Conservation (phyloP, 2,797 vertebrate species). For the Todus mexicanus region DNA sequence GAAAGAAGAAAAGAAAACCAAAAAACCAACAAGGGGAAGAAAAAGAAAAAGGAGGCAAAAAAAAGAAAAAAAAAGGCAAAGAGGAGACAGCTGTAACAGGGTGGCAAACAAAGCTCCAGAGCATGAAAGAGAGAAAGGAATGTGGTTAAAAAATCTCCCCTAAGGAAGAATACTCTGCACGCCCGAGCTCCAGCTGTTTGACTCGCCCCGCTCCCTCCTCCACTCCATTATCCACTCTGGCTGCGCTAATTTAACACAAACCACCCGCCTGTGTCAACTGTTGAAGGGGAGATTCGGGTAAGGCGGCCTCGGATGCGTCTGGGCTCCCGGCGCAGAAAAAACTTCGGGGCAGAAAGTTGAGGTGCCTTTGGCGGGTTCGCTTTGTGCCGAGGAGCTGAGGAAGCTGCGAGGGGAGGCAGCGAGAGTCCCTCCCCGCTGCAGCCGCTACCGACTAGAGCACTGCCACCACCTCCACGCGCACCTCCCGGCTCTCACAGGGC, state of each 20-base stretch:
- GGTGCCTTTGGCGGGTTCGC: background rate
- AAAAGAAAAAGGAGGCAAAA: background rate
- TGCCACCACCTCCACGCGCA: background rate
- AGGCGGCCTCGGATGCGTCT: background rate
- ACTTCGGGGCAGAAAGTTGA: constrained; percentile 50
- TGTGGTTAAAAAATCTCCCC: constrained; percentile 55
- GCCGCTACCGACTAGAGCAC: background rate
- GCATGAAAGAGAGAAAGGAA: constrained; percentile 59
- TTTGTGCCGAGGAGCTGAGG: constrained; percentile 14
- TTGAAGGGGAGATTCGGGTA: constrained; percentile 7
- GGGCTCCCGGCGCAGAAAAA: background rate
- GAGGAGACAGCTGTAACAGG: constrained; percentile 48
- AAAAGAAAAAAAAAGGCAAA: background rate
- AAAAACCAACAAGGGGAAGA: background rate
- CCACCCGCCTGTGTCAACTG: constrained; percentile 48
- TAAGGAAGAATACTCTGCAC: constrained; percentile 57
- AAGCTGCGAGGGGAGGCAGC: background rate
- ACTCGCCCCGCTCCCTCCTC: constrained; percentile 40
- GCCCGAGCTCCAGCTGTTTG: constrained; percentile 55
- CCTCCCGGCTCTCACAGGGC: background rate
- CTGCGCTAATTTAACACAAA: constrained; percentile 44
- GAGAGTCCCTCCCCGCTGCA: background rate
- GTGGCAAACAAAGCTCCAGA: constrained; percentile 62
- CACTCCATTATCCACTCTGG: constrained; percentile 35
- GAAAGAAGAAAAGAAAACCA: background rate